Conservation (phyloP, 2,888 invertebrate species). For the Chrysodeixis includens region DNA sequence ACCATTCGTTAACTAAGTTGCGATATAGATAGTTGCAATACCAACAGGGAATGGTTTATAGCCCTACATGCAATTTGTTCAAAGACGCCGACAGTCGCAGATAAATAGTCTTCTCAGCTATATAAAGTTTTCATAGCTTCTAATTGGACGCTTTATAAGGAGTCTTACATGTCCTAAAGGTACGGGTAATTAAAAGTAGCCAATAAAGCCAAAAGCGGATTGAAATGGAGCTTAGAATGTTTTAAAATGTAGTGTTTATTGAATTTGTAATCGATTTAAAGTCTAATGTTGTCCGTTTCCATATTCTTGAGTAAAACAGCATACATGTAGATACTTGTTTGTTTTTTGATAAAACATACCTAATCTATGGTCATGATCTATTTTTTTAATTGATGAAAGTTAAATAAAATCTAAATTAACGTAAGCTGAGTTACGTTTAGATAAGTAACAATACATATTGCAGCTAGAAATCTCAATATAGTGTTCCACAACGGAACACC, state of each 20-base stretch:
- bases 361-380: too few species aligned
- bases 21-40: slow-evolving; percentile 70
- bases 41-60: slow-evolving; percentile 68
- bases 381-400: too few species aligned
- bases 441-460: too few species aligned
- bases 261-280: background rate
- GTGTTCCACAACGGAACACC: slow-evolving; percentile 1
- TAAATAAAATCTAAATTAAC: too few species aligned
- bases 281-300: too few species aligned
- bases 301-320: too few species aligned
- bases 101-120: slow-evolving; percentile 69
- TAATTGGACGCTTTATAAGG: slow-evolving; percentile 76
- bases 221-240: slow-evolving; percentile 5
- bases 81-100: slow-evolving; percentile 77
- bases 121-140: slow-evolving; percentile 77
- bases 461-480: background rate
- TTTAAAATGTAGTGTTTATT: slow-evolving; percentile 11
- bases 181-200: slow-evolving; percentile 34
- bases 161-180: slow-evolving; percentile 20
- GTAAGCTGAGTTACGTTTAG: too few species aligned
- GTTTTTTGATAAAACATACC: too few species aligned
- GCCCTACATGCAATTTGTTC: slow-evolving; percentile 76
- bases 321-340: too few species aligned
- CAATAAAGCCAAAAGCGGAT: slow-evolving; percentile 11
- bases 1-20: slow-evolving; percentile 74